Conservation (phyloP, 2,113 vertebrate genomes). For the Ivindomyrus marchei region DNA sequence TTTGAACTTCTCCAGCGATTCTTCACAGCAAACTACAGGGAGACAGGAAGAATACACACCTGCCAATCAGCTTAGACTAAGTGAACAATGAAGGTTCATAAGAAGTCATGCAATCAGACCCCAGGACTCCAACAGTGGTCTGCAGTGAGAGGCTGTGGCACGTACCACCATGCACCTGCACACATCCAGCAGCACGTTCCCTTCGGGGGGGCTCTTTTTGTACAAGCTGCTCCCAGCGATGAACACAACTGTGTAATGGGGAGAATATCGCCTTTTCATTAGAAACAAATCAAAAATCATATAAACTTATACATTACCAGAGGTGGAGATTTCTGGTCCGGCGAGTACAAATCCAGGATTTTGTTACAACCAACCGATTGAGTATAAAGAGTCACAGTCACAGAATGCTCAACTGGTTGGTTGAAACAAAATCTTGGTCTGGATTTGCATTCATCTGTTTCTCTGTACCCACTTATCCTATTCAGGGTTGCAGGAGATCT, state of each 20-base stretch:
- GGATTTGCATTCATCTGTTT: not conserved
- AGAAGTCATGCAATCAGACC: not conserved
- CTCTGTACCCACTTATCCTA: not conserved
- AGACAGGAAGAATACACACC: conserved; percentile 7
- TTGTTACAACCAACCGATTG: too few species aligned
- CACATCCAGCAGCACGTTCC: conserved; percentile 79
- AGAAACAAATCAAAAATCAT: not conserved
- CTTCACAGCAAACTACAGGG: conserved; percentile 76
- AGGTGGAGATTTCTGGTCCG: too few species aligned
- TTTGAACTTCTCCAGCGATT: conserved; percentile 69
- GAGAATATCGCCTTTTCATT: conserved; percentile 2
- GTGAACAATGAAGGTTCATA: not conserved
- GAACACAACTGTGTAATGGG: conserved; percentile 76
- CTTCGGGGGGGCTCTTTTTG: conserved; percentile 78
- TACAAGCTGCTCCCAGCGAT: conserved; percentile 80
- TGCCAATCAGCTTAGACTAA: not conserved
- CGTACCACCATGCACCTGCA: conserved; percentile 82
- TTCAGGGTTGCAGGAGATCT: not conserved
- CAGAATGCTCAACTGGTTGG: too few species aligned
- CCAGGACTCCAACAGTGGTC: not conserved
- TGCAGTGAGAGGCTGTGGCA: conserved; percentile 24
- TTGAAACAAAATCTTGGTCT: too few species aligned
- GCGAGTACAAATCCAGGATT: too few species aligned
- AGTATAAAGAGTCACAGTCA: too few species aligned
- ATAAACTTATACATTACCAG: not conserved